phyloP scores from a whole-genome alignment of 2,888 invertebrate genomes.

The Agriopis aurantiaria region DNA sequence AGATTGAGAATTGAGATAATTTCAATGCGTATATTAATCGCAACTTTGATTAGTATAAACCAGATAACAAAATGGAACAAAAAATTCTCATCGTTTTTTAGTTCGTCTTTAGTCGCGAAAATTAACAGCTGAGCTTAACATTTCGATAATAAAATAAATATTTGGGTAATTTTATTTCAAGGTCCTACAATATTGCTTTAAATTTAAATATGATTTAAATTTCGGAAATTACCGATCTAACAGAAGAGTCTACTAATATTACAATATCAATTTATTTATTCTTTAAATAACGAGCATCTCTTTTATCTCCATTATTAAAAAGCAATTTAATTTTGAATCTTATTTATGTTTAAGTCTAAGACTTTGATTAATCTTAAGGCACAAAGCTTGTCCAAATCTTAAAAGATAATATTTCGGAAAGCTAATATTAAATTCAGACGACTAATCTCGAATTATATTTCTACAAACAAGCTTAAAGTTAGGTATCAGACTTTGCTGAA shows the following conservation, averaged over 20 bases:
- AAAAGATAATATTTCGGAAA: conserved; percentile 18
- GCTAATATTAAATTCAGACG: conserved; percentile 8
- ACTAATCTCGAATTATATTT: conserved; percentile 5
- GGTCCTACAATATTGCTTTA: too few relatives aligned
- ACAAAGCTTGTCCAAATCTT: conserved; percentile 15
- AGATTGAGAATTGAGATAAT: too few relatives aligned
- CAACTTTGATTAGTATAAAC: too few relatives aligned
- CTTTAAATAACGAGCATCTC: not conserved
- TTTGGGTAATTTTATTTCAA: too few relatives aligned
- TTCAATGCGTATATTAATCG: too few relatives aligned
- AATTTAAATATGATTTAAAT: too few relatives aligned
- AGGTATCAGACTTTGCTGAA: not conserved
- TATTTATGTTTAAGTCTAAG: not conserved
- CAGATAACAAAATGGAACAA: too few relatives aligned
- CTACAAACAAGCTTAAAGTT: not conserved
- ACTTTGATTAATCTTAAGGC: conserved; percentile 5
- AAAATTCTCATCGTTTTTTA: too few relatives aligned
- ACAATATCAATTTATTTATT: not conserved
- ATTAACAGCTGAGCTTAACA: too few relatives aligned
- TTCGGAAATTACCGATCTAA: too few relatives aligned
- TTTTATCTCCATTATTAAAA: conserved; percentile 4
- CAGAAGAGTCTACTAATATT: not conserved
- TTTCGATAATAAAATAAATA: too few relatives aligned
- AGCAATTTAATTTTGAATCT: not conserved
- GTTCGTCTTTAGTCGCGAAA: too few relatives aligned